These are phyloP conservation scores for Dexiosoma caninum DNA, from an alignment of 2,888 invertebrate genomes.

Conservation along the genomic window DNA sequence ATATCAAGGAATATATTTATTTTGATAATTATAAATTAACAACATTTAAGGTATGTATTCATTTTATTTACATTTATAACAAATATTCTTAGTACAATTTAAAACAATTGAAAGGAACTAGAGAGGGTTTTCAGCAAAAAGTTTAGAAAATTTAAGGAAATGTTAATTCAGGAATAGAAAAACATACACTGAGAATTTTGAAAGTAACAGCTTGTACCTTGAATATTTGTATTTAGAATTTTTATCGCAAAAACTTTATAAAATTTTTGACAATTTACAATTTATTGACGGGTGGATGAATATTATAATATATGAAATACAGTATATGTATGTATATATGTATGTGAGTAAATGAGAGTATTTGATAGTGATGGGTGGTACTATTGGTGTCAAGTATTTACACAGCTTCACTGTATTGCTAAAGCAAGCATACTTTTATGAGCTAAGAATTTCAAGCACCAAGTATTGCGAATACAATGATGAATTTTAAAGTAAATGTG, in stretches of 20 bases:
- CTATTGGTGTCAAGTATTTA: not conserved
- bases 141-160: not conserved
- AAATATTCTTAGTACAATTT: conserved; percentile 36
- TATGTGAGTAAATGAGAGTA: not conserved
- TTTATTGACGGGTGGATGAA: conserved; percentile 14
- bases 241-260: conserved; percentile 48
- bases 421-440: not conserved
- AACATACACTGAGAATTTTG: not conserved
- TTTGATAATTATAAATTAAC: conserved; percentile 29
- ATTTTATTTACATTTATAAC: conserved; percentile 34
- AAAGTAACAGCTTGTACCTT: not conserved
- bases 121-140: not conserved
- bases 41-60: conserved; percentile 45
- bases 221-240: conserved; percentile 43
- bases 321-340: not conserved
- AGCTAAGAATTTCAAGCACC: not conserved
- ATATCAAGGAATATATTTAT: not conserved
- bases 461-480: not conserved
- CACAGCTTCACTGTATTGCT: not conserved
- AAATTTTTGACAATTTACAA: conserved; percentile 28
- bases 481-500: too few species aligned
- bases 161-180: not conserved
- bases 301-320: not conserved
- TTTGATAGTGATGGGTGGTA: not conserved
- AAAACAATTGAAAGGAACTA: not conserved